Evolutionary conservation across 2,888 invertebrate species (phyloP).

Genomic region (Seira sanloemensis): DNA sequence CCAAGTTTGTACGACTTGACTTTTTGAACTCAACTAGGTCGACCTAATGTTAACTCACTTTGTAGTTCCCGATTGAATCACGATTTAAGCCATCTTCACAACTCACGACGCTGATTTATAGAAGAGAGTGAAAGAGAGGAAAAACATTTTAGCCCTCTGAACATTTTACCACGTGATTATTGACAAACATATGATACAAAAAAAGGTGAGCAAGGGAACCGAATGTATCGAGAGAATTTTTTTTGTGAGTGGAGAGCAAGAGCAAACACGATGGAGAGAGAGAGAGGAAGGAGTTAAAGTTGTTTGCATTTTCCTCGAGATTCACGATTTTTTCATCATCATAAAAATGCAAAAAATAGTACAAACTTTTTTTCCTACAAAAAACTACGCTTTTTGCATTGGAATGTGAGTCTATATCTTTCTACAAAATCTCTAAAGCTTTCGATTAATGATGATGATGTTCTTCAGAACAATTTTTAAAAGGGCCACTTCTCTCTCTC

Average conservation of each 20-base stretch:
- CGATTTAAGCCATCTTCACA: slow-evolving; percentile 59
- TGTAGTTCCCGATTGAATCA: slow-evolving; percentile 67
- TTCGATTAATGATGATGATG: slow-evolving; percentile 7
- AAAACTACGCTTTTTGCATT: neutral
- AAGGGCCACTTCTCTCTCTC: no score
- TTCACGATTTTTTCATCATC: slow-evolving; percentile 66
- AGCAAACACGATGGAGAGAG: neutral
- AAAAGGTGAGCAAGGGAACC: neutral
- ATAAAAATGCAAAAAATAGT: slow-evolving; percentile 49
- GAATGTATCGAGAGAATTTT: neutral
- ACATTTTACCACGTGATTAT: slow-evolving; percentile 49
- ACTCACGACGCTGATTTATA: slow-evolving; percentile 67
- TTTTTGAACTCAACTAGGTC: slow-evolving; percentile 67
- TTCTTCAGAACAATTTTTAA: slow-evolving; percentile 3
- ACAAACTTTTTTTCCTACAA: slow-evolving; percentile 11
- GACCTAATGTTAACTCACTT: slow-evolving; percentile 51
- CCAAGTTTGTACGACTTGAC: slow-evolving; percentile 60
- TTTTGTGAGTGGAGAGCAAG: neutral
- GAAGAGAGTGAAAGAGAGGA: slow-evolving; percentile 32
- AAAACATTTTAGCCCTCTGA: slow-evolving; percentile 5
- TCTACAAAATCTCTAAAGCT: slow-evolving; percentile 2
- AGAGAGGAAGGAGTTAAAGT: slow-evolving; percentile 14
- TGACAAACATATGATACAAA: slow-evolving; percentile 17
- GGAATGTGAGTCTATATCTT: slow-evolving; percentile 10
- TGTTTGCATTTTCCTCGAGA: slow-evolving; percentile 33